Base-by-base conservation (phyloP, 2,113 vertebrate genomes). In the Eublepharis macularius region DNA sequence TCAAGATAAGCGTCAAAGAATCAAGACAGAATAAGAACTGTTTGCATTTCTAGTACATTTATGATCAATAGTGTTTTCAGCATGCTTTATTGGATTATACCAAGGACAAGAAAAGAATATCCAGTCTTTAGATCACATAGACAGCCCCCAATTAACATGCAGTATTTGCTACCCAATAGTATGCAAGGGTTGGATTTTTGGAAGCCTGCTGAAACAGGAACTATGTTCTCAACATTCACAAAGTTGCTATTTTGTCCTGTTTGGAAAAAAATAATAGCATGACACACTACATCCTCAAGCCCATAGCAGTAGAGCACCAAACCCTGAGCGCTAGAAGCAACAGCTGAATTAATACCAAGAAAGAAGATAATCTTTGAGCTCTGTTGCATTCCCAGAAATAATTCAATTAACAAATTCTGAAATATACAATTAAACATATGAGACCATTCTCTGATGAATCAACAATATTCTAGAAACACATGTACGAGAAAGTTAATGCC, bases 211-310 rank as follows among this genome's bases (percentile, higher is more conserved):
- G 89, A 87, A 94, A 92, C 45, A 88, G 86, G 3, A 84, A 51
- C 89, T 76, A 76, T 41, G 51, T 87, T 87, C 32, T 54, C 81
- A 41, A 89, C 70, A 86, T 85, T 75, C 92, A 88, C 80, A 92
- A 9, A 24, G 86, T 49, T 78, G 88, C 76, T 88, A 70, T 84
- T 93, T 89, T 91, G 89, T 85, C 93, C 91, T 91, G 82, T 93
- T 96, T 95, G 95, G 95, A 14, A 21, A 6, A 29, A 34, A 34
- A 32, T 97, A 98, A 99, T 98, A 98, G 98, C 98, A 99, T 99
- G 98, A 98, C 98, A 99, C 98, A 98, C 98, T 97, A 98, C 97
- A 98, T 95, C 97, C 97, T 95, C 92, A 95, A 95, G 94, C 95
- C 92, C 90, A 93, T 94, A 82, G 88, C 89, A 83, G 90, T 36